These are phyloP conservation scores for Spodoptera littoralis DNA, from an alignment of 2,888 invertebrate genomes.

Conservation along the genomic window DNA sequence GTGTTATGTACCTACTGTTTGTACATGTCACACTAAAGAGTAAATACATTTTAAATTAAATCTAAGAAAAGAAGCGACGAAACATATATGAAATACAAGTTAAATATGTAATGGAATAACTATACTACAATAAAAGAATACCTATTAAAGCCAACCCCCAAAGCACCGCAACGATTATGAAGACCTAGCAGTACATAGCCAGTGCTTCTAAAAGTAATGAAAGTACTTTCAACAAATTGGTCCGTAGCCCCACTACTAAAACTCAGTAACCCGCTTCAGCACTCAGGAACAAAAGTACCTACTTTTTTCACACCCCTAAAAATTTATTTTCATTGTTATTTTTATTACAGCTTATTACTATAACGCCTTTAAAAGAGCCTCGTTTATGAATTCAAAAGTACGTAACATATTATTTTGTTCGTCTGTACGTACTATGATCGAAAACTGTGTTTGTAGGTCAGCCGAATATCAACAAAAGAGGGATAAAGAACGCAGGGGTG, in stretches of 20 bases:
- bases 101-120: too few species aligned
- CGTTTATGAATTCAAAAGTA: constrained; percentile 57
- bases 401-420: constrained; percentile 56
- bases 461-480: constrained; percentile 78
- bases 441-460: constrained; percentile 86
- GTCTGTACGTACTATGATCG: constrained; percentile 53
- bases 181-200: constrained; percentile 1
- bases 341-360: constrained; percentile 53
- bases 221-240: constrained; percentile 35
- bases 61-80: too few species aligned
- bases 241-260: constrained; percentile 19
- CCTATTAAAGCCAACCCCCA: neutral
- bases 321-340: constrained; percentile 57
- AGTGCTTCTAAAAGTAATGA: constrained; percentile 30
- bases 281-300: constrained; percentile 40
- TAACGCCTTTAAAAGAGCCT: constrained; percentile 52
- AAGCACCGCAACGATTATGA: constrained; percentile 6
- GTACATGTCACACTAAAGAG: too few species aligned
- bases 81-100: too few species aligned
- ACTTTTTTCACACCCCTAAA: constrained; percentile 53
- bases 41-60: too few species aligned
- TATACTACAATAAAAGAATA: neutral
- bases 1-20: too few species aligned
- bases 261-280: constrained; percentile 24
- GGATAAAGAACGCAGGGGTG: constrained; percentile 61